These are phyloP conservation scores for Cardinalis cardinalis DNA, from an alignment of 2,113 vertebrate species.

Conservation along the genomic window DNA sequence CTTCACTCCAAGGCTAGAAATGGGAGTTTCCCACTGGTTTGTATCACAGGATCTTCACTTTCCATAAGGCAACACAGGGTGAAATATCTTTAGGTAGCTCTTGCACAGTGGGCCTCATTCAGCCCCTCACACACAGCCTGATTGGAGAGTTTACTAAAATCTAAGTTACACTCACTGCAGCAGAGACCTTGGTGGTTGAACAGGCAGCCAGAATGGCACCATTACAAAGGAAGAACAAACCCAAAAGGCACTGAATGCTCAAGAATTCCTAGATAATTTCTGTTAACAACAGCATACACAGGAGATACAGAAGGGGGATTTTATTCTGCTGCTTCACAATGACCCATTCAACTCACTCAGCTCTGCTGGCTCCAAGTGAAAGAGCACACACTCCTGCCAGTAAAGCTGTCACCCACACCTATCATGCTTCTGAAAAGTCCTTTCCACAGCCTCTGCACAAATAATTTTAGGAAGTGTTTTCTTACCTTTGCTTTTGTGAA, in stretches of 20 bases:
- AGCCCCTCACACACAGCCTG: neutral
- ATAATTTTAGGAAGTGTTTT: neutral
- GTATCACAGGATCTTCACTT: neutral
- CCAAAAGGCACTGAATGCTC: neutral
- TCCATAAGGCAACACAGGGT: neutral
- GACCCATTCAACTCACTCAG: neutral
- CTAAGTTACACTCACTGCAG: neutral
- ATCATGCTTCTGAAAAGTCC: neutral
- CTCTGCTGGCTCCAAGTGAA: neutral
- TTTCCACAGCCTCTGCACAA: neutral
- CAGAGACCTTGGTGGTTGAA: neutral
- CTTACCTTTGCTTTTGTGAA: constrained; percentile 96
- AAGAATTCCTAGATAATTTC: neutral
- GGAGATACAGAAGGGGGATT: neutral
- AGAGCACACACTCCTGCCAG: neutral
- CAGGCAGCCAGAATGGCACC: neutral
- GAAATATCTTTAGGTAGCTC: neutral
- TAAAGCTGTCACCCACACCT: neutral
- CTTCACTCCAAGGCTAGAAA: neutral
- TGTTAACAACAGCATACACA: neutral
- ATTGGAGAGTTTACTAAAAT: neutral
- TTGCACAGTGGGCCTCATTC: neutral
- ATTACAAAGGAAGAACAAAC: neutral
- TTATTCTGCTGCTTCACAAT: constrained; percentile 7
- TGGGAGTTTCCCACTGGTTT: neutral